A percentile compares a stretch with the other conserved stretches of the same genome.
phyloP scores from a whole-genome alignment of 2,113 vertebrate genomes.

The Progne subis region DNA sequence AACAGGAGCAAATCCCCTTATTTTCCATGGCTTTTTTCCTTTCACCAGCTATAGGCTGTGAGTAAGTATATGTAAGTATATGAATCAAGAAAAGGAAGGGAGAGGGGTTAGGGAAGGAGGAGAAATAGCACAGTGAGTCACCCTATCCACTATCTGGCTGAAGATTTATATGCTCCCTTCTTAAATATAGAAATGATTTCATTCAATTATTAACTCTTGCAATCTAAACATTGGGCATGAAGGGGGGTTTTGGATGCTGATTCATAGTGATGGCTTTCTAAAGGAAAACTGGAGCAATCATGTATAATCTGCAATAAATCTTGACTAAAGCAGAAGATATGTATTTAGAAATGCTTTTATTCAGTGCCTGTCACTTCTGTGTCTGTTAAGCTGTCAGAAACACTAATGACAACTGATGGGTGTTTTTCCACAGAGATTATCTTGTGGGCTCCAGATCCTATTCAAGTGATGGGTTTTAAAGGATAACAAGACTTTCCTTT shows the following conservation, averaged over 20 bases:
- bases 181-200: slow-evolving; percentile 64
- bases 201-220: slow-evolving; percentile 59
- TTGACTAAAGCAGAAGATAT: slow-evolving; percentile 52
- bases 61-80: not conserved
- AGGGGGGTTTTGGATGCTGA: slow-evolving; percentile 26
- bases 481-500: not conserved
- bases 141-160: slow-evolving; percentile 32
- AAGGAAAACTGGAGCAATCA: slow-evolving; percentile 49
- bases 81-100: slow-evolving; percentile 19
- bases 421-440: not conserved
- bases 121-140: slow-evolving; percentile 58
- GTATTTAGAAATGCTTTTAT: slow-evolving; percentile 55
- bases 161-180: slow-evolving; percentile 33
- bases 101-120: not conserved
- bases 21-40: not conserved
- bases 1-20: not conserved
- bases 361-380: slow-evolving; percentile 43
- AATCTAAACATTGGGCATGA: not conserved
- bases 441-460: not conserved
- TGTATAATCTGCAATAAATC: slow-evolving; percentile 37
- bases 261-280: slow-evolving; percentile 33
- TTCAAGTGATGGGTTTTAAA: not conserved
- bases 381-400: not conserved
- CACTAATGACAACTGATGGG: slow-evolving; percentile 33
- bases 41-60: not conserved